phyloP scores from a whole-genome alignment of 2,888 invertebrate genomes.

The Agrochola macilenta region DNA sequence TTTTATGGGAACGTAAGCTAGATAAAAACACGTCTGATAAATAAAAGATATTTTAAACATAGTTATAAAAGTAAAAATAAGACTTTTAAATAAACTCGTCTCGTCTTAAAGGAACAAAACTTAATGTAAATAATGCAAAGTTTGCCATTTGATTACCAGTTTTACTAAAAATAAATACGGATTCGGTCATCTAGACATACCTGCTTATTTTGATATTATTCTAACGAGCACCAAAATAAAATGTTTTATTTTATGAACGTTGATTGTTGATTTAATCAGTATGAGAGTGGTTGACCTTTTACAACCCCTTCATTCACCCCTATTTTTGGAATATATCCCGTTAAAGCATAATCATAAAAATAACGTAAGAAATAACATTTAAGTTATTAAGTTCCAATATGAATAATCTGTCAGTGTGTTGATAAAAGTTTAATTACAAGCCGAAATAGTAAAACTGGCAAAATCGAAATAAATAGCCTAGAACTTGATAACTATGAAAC shows the following conservation, averaged over 20 bases:
- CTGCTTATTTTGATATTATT: background rate
- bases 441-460: background rate
- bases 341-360: background rate
- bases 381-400: background rate
- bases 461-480: background rate
- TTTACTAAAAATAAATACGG: constrained; percentile 22
- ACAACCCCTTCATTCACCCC: background rate
- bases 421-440: background rate
- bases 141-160: constrained; percentile 33
- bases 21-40: background rate
- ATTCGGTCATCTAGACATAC: background rate
- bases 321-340: background rate
- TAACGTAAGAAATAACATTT: no score
- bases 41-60: background rate
- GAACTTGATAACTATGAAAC: background rate
- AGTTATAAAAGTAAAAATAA: background rate
- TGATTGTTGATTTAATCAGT: background rate
- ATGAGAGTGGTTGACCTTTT: background rate
- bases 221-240: background rate
- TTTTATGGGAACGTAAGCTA: background rate
- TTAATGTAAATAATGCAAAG: background rate
- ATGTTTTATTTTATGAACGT: background rate
- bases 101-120: no score
- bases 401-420: background rate
- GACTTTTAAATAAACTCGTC: background rate